Evolutionary conservation across 2,113 vertebrate species (phyloP), one percentile per base, ranked within the genome.

Genomic region (Macaca nemestrina): DNA sequence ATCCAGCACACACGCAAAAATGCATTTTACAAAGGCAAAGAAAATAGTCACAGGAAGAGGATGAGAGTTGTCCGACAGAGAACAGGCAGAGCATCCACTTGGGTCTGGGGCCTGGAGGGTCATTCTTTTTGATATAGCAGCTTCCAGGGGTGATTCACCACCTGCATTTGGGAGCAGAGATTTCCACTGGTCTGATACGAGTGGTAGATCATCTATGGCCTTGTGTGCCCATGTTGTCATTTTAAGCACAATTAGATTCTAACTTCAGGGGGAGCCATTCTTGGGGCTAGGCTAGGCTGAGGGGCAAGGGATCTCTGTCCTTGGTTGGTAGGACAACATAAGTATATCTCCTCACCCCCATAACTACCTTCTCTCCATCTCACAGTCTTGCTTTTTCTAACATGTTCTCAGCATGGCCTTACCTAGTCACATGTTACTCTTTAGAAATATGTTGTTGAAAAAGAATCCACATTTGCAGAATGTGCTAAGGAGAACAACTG

Each of bases 1-100:
- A 84, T 57, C 86, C 61, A 78, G 64, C 50, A 88, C 22, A n/a
- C 11, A 40, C 3, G 45, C 72, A 85, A 3, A 17, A 57, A 76
- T 76, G 78, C 45, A 40, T 97, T 84, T 97, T 97, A 57, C 76
- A 96, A 95, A 95, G 55, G n/a, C 40, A 68, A 84, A 90, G 55
- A 50, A 70, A 87, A 64, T 78, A 64, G 2, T 25, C 25, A 91
- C 23, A 57, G 43, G 10, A 87, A 64, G 20, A 73, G 20, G 25
- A 50, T 16, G 61, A 9, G 14, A n/a, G 14, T 76, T 92, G 23
- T 88, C 78, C 90, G 14, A 12, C 32, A 45, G 84, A 18, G 12
- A 72, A 0, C 72, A 45, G 48, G 12, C 25, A 30, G 35, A 25
- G 18, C 12, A 45, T 1, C 17, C 2, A 64, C 12, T 7, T 72